A percentile compares a stretch with the other conserved stretches of the same genome.
Evolutionary conservation across 2,797 vertebrate species (phyloP).

Genomic region (Todus mexicanus): DNA sequence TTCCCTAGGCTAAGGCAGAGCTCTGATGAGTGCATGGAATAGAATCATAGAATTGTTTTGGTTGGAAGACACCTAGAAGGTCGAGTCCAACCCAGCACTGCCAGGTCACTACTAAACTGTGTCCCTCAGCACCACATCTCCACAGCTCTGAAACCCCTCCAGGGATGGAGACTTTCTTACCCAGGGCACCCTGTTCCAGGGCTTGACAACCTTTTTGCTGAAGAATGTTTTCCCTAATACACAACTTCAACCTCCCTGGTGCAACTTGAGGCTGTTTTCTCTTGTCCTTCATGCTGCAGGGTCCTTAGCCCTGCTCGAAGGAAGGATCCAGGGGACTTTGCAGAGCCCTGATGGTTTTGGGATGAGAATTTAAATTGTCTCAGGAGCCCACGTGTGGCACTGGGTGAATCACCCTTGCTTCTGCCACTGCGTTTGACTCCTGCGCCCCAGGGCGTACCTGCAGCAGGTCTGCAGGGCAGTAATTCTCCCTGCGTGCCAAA

Average conservation of each 20-base stretch:
- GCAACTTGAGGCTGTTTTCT: neutral
- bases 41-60: neutral
- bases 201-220: neutral
- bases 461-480: neutral
- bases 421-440: rapidly evolving
- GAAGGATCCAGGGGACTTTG: neutral
- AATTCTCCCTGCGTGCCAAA: neutral
- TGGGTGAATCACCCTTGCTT: rapidly evolving
- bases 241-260: neutral
- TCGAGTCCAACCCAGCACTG: neutral
- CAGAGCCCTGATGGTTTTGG: neutral
- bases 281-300: neutral
- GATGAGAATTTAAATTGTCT: neutral
- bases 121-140: neutral
- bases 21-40: neutral
- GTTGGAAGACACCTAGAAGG: neutral
- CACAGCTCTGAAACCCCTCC: neutral
- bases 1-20: rapidly evolving
- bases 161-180: neutral
- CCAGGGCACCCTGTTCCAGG: neutral
- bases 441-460: neutral
- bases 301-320: neutral
- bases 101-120: neutral
- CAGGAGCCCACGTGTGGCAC: rapidly evolving
- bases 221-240: neutral